Evolutionary conservation across 2,888 invertebrate genomes (phyloP).

Genomic region (Eristalis arbustorum): DNA sequence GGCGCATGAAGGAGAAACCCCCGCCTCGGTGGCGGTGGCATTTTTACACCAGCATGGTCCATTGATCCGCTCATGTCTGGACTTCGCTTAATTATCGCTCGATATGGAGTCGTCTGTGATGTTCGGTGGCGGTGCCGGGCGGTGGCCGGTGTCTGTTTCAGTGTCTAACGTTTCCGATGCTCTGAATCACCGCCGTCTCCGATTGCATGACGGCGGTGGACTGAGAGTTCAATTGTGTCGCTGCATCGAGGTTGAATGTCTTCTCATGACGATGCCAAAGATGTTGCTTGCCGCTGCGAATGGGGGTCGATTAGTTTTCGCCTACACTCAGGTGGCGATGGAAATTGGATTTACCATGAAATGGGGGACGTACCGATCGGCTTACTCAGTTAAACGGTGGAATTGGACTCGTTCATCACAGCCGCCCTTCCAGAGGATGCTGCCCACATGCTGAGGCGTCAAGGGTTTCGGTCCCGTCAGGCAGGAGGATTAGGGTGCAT

Average conservation of each 20-base stretch:
- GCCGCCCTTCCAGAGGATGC: too few species aligned
- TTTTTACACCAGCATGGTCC: conserved; percentile 17
- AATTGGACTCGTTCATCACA: neutral
- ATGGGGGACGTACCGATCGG: neutral
- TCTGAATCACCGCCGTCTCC: conserved; percentile 1
- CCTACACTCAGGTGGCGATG: neutral
- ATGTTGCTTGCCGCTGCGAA: too few species aligned
- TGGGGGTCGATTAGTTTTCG: conserved; percentile 15
- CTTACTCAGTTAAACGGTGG: neutral
- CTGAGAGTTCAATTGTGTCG: neutral
- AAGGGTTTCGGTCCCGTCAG: too few species aligned
- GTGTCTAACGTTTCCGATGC: conserved; percentile 10
- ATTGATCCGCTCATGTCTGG: conserved; percentile 36
- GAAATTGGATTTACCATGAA: conserved; percentile 8
- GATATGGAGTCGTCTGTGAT: neutral
- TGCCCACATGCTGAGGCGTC: too few species aligned
- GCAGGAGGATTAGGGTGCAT: too few species aligned
- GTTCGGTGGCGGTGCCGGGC: neutral
- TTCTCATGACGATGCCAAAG: neutral
- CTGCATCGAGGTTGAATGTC: neutral
- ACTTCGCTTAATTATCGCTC: conserved; percentile 15
- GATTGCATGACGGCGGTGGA: neutral
- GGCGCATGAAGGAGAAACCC: conserved; percentile 13
- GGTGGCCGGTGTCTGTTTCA: conserved; percentile 10
- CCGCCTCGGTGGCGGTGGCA: neutral